phyloP scores from a whole-genome alignment of 2,797 vertebrate genomes.

The Craterocephalus amniculus region DNA sequence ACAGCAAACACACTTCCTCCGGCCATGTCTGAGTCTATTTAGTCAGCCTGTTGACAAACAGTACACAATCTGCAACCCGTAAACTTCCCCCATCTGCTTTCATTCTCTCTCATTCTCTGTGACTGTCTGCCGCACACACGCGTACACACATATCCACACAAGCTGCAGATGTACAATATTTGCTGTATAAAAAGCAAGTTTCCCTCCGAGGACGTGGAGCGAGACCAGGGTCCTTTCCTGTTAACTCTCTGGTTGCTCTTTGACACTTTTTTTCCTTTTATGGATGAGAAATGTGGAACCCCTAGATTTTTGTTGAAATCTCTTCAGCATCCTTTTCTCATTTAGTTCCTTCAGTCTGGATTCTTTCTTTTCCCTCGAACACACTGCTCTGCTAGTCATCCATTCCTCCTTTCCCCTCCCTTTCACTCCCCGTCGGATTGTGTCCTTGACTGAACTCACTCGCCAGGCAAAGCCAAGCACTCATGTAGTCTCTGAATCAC shows the following conservation, averaged over 20 bases:
- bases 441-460: constrained; percentile 79
- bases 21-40: constrained; percentile 77
- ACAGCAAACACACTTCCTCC: constrained; percentile 77
- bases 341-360: constrained; percentile 64
- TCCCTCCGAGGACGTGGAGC: constrained; percentile 40
- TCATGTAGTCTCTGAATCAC: constrained; percentile 57
- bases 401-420: constrained; percentile 69
- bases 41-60: constrained; percentile 79
- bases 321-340: constrained; percentile 61
- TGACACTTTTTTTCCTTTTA: constrained; percentile 56
- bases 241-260: constrained; percentile 30
- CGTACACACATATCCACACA: constrained; percentile 41
- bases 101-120: constrained; percentile 50
- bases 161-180: constrained; percentile 63
- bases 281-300: constrained; percentile 53
- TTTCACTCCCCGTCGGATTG: constrained; percentile 71
- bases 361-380: constrained; percentile 66
- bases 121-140: constrained; percentile 43
- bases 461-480: constrained; percentile 66
- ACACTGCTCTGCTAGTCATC: constrained; percentile 55
- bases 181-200: constrained; percentile 52
- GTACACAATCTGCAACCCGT: constrained; percentile 75
- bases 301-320: constrained; percentile 58
- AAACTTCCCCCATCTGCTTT: constrained; percentile 77
- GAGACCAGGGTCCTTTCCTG: constrained; percentile 32